These are phyloP conservation scores for Betta splendens DNA, from an alignment of 2,797 vertebrate species.

Conservation along the genomic window DNA sequence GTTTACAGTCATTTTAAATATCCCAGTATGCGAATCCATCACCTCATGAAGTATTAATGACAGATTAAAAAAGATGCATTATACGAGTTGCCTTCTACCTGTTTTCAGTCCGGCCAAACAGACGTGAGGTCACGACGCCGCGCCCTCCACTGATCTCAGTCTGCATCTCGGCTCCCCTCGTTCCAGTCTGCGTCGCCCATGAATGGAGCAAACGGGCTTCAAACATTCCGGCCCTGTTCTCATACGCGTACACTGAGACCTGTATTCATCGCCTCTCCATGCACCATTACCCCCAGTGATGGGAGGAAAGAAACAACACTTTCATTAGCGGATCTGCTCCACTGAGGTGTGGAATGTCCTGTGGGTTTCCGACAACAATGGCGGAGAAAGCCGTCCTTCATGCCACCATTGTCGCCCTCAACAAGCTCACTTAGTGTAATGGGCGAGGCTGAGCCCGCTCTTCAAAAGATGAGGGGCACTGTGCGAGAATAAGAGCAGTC, in stretches of 20 bases:
- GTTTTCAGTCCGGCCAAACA: conserved; percentile 41
- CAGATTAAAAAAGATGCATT: no score
- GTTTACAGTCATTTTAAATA: conserved; percentile 32
- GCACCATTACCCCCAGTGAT: conserved; percentile 80
- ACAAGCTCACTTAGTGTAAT: conserved; percentile 78
- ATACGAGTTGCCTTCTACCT: background rate
- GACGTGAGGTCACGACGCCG: conserved; percentile 58
- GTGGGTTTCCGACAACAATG: conserved; percentile 67
- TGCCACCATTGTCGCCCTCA: conserved; percentile 73
- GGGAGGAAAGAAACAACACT: conserved; percentile 78
- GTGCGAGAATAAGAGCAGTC: conserved; percentile 71
- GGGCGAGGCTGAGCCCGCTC: conserved; percentile 58
- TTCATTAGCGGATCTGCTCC: conserved; percentile 75
- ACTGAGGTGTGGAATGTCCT: conserved; percentile 78
- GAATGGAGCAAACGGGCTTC: conserved; percentile 68
- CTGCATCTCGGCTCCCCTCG: conserved; percentile 59
- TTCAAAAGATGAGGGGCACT: conserved; percentile 65
- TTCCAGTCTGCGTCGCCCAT: conserved; percentile 47
- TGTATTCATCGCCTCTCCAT: conserved; percentile 76
- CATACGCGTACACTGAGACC: conserved; percentile 66
- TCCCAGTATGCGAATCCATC: no score
- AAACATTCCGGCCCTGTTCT: conserved; percentile 68
- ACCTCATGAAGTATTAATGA: no score
- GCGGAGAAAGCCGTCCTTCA: conserved; percentile 71
- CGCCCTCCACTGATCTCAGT: conserved; percentile 60